phyloP scores from a whole-genome alignment of 2,797 vertebrate species.

The Malurus leucopterus region DNA sequence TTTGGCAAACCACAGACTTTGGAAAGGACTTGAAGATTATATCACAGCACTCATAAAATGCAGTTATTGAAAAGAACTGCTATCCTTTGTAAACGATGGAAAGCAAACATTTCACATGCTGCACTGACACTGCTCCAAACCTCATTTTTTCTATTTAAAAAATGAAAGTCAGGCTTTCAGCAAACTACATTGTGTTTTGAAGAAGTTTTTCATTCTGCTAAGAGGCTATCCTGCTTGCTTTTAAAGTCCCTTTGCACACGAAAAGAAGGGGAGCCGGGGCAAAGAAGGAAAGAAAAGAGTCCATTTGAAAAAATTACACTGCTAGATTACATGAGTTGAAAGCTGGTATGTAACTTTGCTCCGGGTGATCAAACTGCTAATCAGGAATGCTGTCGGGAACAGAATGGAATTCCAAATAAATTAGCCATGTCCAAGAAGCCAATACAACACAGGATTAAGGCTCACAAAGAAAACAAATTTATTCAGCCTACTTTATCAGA shows the following conservation, averaged over 20 bases:
- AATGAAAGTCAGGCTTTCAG: not conserved
- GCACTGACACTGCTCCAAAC: not conserved
- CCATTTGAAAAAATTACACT: conserved; percentile 47
- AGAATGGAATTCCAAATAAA: conserved; percentile 76
- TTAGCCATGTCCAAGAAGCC: conserved; percentile 73
- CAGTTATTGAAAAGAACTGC: not conserved
- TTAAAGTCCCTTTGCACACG: conserved; percentile 22
- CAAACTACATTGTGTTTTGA: not conserved
- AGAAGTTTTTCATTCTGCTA: conserved; percentile 15
- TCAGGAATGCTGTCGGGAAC: conserved; percentile 66
- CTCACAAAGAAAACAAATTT: conserved; percentile 71
- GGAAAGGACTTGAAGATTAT: not conserved
- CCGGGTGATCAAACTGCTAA: conserved; percentile 69
- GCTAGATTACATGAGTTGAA: conserved; percentile 52
- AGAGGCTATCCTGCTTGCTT: conserved; percentile 25
- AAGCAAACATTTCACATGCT: not conserved
- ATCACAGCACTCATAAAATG: not conserved
- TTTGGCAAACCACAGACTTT: not conserved
- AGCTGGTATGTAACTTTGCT: conserved; percentile 68
- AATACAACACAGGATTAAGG: conserved; percentile 70
- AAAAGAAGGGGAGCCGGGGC: conserved; percentile 24
- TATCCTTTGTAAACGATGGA: not conserved
- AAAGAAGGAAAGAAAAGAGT: conserved; percentile 32
- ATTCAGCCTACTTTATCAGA: conserved; percentile 73
- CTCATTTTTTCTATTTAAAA: not conserved